phyloP scores from a whole-genome alignment of 2,888 invertebrate species.

The Xestia c-nigrum region DNA sequence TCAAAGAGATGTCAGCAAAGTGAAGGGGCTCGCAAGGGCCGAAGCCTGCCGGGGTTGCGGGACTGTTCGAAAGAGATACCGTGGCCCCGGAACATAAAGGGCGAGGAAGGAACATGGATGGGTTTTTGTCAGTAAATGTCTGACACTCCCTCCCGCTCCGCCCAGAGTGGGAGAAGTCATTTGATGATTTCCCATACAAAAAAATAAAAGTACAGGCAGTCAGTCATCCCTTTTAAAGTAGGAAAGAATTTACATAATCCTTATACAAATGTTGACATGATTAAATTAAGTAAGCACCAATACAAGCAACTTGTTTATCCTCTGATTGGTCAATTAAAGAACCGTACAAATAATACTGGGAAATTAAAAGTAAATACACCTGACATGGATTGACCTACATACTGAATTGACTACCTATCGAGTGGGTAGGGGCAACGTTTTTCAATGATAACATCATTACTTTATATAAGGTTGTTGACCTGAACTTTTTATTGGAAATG shows the following conservation, averaged over 20 bases:
- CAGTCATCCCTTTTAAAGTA: neutral
- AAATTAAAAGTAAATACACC: slow-evolving; percentile 21
- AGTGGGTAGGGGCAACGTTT: slow-evolving; percentile 17
- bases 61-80: no score
- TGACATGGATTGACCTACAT: slow-evolving; percentile 23
- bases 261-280: neutral
- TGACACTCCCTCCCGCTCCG: no score
- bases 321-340: slow-evolving; percentile 7
- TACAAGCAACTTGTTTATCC: slow-evolving; percentile 7
- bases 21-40: no score
- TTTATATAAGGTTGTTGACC: slow-evolving; percentile 8
- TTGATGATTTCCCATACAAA: no score
- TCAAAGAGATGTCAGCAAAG: no score
- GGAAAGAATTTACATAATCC: neutral
- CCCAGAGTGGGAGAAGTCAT: no score
- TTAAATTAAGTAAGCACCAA: neutral
- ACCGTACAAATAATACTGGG: slow-evolving; percentile 13
- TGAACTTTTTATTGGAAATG: neutral
- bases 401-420: slow-evolving; percentile 1
- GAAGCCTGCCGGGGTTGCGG: no score
- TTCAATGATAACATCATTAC: slow-evolving; percentile 21
- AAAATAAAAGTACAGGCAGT: no score
- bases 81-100: no score
- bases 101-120: no score
- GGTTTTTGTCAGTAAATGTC: no score